phyloP scores from a whole-genome alignment of 2,113 vertebrate species.

The Indicator indicator region DNA sequence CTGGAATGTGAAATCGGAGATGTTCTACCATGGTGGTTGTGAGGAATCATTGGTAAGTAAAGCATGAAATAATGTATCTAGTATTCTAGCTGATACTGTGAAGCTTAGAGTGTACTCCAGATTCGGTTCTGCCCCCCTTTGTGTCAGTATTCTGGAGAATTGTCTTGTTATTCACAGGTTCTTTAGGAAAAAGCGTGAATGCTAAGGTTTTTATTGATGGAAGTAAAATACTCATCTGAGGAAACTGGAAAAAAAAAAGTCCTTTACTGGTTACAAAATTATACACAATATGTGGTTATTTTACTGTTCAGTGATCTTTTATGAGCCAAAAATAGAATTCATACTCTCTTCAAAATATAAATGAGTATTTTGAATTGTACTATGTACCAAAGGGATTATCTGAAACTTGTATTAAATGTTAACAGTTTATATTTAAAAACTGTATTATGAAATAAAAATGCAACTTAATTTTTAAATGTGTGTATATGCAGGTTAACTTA shows the following conservation, averaged over 20 bases:
- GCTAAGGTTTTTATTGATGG: not conserved
- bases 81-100: not conserved
- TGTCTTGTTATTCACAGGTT: not conserved
- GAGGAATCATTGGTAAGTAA: constrained; percentile 89
- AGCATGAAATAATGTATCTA: not conserved
- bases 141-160: not conserved
- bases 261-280: not conserved
- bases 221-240: not conserved
- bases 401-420: not conserved
- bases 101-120: not conserved
- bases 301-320: not conserved
- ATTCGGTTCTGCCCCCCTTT: not conserved
- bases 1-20: constrained; percentile 93
- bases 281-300: not conserved
- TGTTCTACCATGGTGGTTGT: constrained; percentile 85
- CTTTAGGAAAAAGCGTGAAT: not conserved
- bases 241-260: not conserved
- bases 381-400: not conserved
- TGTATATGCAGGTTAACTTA: constrained; percentile 78
- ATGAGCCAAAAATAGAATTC: not conserved
- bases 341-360: not conserved
- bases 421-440: not conserved
- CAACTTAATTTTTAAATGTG: not conserved
- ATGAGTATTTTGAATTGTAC: not conserved
- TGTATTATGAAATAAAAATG: not conserved